Evolutionary conservation across 2,113 vertebrate species (phyloP).

Genomic region (Proteles cristata): DNA sequence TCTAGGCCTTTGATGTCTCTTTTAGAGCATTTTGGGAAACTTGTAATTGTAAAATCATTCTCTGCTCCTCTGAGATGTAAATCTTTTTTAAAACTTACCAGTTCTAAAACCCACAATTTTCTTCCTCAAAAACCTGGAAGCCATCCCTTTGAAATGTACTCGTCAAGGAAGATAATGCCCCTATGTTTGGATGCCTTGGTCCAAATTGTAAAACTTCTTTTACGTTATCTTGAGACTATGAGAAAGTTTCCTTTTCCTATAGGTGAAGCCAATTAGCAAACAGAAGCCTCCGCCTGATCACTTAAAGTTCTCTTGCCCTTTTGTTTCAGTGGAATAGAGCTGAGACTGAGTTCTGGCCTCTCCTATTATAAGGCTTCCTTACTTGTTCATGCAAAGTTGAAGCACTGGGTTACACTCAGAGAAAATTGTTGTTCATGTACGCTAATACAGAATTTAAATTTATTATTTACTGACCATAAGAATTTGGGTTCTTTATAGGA

Average conservation of each 20-base stretch:
- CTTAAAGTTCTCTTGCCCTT: neutral
- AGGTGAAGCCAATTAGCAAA: neutral
- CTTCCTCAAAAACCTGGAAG: neutral
- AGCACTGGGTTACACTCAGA: neutral
- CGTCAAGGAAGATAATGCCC: neutral
- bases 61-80: conserved; percentile 57
- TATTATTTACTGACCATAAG: neutral
- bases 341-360: neutral
- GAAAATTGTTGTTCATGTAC: neutral
- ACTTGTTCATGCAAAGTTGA: neutral
- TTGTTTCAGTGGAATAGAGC: neutral
- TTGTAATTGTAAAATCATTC: conserved; percentile 52
- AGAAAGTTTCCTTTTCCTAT: neutral
- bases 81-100: conserved; percentile 31
- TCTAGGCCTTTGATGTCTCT: neutral
- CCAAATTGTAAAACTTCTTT: neutral
- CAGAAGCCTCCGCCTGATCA: neutral
- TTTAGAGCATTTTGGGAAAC: conserved; percentile 45
- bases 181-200: neutral
- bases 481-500: neutral
- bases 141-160: conserved; percentile 19
- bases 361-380: neutral
- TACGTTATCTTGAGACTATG: neutral
- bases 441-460: neutral
- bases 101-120: neutral